These are phyloP conservation scores for Hypanus sabinus DNA, from an alignment of 2,113 vertebrate species.

Conservation along the genomic window DNA sequence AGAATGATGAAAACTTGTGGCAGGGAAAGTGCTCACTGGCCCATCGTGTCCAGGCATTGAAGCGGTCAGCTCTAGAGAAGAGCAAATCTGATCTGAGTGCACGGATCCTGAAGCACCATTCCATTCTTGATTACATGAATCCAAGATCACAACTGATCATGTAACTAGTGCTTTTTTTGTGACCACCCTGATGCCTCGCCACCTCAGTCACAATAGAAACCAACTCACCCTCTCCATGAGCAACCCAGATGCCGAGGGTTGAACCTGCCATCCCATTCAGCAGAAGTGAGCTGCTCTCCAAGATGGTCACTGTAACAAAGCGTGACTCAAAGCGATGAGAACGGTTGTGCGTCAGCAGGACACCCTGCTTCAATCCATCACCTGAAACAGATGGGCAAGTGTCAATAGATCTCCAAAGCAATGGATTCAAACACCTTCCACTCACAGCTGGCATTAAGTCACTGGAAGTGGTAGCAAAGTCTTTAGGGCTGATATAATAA, in stretches of 20 bases:
- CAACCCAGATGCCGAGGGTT: constrained; percentile 78
- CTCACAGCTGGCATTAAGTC: no score
- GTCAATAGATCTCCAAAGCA: neutral
- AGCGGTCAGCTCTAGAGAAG: no score
- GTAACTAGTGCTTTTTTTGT: neutral
- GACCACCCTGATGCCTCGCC: no score
- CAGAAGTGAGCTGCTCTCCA: constrained; percentile 70
- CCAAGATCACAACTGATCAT: no score
- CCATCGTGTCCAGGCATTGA: neutral
- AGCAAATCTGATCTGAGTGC: no score
- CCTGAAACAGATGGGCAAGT: neutral
- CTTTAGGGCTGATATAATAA: no score
- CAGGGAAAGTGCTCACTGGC: neutral
- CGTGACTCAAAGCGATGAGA: constrained; percentile 81
- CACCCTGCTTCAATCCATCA: constrained; percentile 45
- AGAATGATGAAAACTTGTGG: no score
- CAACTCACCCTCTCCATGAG: constrained; percentile 76
- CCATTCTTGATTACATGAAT: no score
- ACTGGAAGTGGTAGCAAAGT: no score
- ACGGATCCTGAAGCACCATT: no score
- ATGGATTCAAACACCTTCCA: neutral
- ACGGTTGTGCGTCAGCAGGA: constrained; percentile 69
- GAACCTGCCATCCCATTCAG: constrained; percentile 77
- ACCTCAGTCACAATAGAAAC: no score
- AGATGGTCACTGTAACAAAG: constrained; percentile 69